Evolutionary conservation across 2,113 vertebrate species (phyloP).

Genomic region (Sinocyclocheilus grahami): DNA sequence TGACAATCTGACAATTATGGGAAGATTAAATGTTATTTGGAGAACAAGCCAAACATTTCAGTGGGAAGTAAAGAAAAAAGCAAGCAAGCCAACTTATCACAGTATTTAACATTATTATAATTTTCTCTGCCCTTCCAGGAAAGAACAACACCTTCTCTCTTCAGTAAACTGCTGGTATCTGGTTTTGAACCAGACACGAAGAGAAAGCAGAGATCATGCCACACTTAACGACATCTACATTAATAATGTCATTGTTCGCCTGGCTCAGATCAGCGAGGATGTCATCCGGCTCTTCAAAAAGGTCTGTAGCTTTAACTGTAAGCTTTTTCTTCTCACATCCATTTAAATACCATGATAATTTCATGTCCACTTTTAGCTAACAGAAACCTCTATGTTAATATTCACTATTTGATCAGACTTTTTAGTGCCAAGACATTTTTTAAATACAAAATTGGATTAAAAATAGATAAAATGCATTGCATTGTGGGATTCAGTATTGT

Average conservation of each 20-base stretch:
- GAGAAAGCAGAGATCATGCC: constrained; percentile 95
- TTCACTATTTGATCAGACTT: neutral
- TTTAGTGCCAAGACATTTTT: neutral
- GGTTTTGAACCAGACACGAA: constrained; percentile 92
- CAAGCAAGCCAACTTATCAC: neutral
- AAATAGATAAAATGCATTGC: neutral
- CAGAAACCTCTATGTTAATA: neutral
- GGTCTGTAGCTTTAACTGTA: constrained; percentile 73
- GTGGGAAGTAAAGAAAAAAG: neutral
- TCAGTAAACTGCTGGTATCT: constrained; percentile 99
- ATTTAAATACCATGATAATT: neutral
- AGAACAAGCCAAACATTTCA: neutral
- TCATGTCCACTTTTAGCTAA: neutral
- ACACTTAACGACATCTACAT: constrained; percentile 97
- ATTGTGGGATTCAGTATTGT: neutral
- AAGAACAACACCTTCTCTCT: constrained; percentile 95
- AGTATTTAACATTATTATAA: neutral
- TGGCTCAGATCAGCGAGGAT: constrained; percentile 96
- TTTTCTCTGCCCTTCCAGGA: constrained; percentile 74
- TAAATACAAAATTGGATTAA: neutral
- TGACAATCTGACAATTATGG: neutral
- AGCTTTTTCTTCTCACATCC: neutral
- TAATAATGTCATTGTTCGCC: constrained; percentile 96
- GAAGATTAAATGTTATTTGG: neutral
- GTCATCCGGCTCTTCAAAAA: constrained; percentile 99